phyloP scores from a whole-genome alignment of 1,140 invertebrate genomes.

The Amphibalanus amphitrite region DNA sequence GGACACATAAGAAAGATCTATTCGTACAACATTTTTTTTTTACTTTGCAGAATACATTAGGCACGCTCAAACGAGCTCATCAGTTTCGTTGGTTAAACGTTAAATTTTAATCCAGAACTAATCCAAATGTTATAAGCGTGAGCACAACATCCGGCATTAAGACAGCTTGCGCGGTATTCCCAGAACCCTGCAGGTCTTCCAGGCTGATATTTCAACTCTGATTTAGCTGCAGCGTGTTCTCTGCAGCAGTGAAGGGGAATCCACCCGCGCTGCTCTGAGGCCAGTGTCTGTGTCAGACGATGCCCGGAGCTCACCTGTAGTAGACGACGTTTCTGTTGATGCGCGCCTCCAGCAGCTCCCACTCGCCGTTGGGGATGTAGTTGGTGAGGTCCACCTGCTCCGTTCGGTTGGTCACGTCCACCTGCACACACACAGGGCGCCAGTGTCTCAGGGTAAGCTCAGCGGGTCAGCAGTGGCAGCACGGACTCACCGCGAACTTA shows the following conservation, averaged over 20 bases:
- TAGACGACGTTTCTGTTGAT: constrained; percentile 29
- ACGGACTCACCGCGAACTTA: too few relatives aligned
- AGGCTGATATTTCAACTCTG: not conserved
- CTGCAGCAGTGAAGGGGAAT: not conserved
- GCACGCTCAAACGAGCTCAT: too few relatives aligned
- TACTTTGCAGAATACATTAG: too few relatives aligned
- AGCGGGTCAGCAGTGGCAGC: too few relatives aligned
- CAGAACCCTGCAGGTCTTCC: not conserved
- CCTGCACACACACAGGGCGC: constrained; percentile 21
- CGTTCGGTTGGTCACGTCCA: constrained; percentile 37
- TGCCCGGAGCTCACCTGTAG: constrained; percentile 11
- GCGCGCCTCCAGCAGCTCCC: constrained; percentile 34
- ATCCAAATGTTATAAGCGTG: not conserved
- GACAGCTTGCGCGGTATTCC: not conserved
- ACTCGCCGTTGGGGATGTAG: constrained; percentile 41
- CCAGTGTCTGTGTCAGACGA: not conserved
- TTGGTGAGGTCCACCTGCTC: constrained; percentile 36
- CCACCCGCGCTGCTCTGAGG: not conserved
- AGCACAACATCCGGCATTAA: not conserved
- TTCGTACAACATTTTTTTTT: too few relatives aligned
- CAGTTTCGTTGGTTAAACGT: too few relatives aligned
- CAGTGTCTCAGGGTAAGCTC: too few relatives aligned
- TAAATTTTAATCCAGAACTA: too few relatives aligned
- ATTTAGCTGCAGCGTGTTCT: not conserved
- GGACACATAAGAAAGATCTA: too few relatives aligned